A percentile compares a stretch with the other conserved stretches of the same genome.
phyloP scores from a whole-genome alignment of 2,888 invertebrate species.

The Prionchulus punctatus region DNA sequence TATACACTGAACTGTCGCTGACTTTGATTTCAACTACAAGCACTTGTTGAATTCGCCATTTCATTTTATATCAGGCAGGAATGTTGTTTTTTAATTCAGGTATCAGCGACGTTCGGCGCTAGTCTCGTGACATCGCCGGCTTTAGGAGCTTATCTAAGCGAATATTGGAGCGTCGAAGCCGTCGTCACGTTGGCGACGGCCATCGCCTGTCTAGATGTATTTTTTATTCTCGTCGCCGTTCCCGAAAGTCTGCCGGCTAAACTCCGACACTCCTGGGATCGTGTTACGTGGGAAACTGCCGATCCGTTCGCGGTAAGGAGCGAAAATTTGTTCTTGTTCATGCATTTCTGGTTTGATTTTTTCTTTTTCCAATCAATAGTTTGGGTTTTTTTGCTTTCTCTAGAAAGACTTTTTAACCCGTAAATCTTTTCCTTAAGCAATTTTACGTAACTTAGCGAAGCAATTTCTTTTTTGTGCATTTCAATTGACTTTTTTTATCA shows the following conservation, averaged over 20 bases:
- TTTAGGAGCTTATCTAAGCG: constrained; percentile 54
- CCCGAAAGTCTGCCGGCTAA: constrained; percentile 96
- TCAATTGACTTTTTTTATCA: too few relatives aligned
- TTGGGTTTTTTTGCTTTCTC: too few relatives aligned
- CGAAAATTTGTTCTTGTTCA: neutral
- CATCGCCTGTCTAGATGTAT: constrained; percentile 83
- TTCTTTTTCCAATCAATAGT: too few relatives aligned
- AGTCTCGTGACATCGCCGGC: constrained; percentile 97
- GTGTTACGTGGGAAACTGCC: constrained; percentile 86
- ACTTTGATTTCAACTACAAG: too few relatives aligned
- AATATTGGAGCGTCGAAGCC: constrained; percentile 59
- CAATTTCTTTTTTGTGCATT: too few relatives aligned
- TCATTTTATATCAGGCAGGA: too few relatives aligned
- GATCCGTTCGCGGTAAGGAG: constrained; percentile 73
- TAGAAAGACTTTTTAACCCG: too few relatives aligned
- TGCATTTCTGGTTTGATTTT: too few relatives aligned
- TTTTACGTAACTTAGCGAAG: too few relatives aligned
- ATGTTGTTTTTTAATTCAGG: constrained; percentile 37
- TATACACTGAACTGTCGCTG: too few relatives aligned
- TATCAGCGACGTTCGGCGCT: constrained; percentile 96
- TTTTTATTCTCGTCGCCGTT: constrained; percentile 92
- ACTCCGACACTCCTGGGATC: constrained; percentile 58
- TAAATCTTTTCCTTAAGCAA: too few relatives aligned
- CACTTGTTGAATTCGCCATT: too few relatives aligned
- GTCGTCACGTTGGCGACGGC: constrained; percentile 86